Percentiles rank a stretch among this genome's conserved stretches.
Evolutionary conservation across 23 tunicate genomes (phyloP).

Genomic region (Pegea sp.): DNA sequence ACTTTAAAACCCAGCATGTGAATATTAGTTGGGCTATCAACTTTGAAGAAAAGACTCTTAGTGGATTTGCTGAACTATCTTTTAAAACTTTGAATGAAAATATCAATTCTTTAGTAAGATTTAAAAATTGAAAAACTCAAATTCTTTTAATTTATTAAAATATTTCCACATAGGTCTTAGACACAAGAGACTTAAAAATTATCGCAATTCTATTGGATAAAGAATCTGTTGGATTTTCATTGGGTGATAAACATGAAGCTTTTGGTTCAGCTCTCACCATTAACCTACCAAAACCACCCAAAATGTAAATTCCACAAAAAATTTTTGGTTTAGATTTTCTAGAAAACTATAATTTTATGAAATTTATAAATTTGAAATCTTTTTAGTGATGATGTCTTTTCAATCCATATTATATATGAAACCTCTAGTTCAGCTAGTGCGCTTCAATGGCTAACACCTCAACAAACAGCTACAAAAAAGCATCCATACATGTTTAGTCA

Average conservation of each 20-base stretch:
- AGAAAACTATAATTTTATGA: background rate
- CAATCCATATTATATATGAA: conserved; percentile 38
- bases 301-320: conserved; percentile 11
- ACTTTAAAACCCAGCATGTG: too few species aligned
- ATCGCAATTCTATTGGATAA: conserved; percentile 5
- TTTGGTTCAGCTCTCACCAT: conserved; percentile 60
- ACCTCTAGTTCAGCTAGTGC: conserved; percentile 56
- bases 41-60: too few species aligned
- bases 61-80: too few species aligned
- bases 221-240: conserved; percentile 5
- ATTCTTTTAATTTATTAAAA: too few species aligned
- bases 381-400: conserved; percentile 13
- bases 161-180: too few species aligned
- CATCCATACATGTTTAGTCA: conserved; percentile 95
- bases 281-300: conserved; percentile 6
- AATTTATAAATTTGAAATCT: background rate
- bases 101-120: too few species aligned
- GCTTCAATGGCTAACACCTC: conserved; percentile 72
- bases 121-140: too few species aligned
- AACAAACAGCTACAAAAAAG: conserved; percentile 81
- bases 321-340: background rate
- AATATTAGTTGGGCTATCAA: too few species aligned
- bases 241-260: conserved; percentile 36
- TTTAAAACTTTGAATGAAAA: too few species aligned
- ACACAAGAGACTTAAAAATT: conserved; percentile 38